Base-by-base conservation (phyloP, 35 echinoderm and acorn worm species). In the Strongylocentrotus purpuratus region DNA sequence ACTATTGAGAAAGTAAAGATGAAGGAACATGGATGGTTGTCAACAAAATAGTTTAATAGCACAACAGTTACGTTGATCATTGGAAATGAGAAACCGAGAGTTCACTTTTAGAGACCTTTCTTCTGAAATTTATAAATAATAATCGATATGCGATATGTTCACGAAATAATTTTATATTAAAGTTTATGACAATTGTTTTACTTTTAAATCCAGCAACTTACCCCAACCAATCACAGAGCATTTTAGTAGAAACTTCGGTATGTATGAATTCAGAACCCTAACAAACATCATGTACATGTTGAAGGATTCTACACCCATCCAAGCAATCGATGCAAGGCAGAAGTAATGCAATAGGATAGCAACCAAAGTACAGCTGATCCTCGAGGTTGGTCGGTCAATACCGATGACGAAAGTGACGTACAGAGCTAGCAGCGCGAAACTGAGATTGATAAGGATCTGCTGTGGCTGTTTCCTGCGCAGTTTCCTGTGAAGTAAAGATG, bases 201-300 rank as follows among this genome's bases (percentile, higher is more conserved):
- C 50, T 55, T 55, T 55, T 15, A 55, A 55, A 15, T 15, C 20
- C 25, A 70, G 28, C 7, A 61, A 89, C 88, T 92, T 50, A 96
- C 96, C 96, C 94, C 94, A 96, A 2, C 52, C 96, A 31, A 86
- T 31, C 25, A 65, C 0, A 31, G 28, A 96, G 22, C 60, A 31
- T 28, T 89, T 95, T 15, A 92, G 1, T 85, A 96, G 91, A 22
- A 96, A 93, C 45, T 95, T 32, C 2, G 60, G 41, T 4, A 61
- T 92, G 12, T 92, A 45, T 9, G 94, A 35, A 33, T 95, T 17
- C 71, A 92, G 31, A 31, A 96, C 94, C 46, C 86, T 95, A 6
- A 96, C 96, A 25, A 96, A 95, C 32, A 59, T 70, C 7, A 96
- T 48, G 94, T 96, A 96, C 96, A 96, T 96, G 47, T 91, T 95